Evolutionary conservation across 2,113 vertebrate genomes (phyloP).

Genomic region (Colaptes auratus): DNA sequence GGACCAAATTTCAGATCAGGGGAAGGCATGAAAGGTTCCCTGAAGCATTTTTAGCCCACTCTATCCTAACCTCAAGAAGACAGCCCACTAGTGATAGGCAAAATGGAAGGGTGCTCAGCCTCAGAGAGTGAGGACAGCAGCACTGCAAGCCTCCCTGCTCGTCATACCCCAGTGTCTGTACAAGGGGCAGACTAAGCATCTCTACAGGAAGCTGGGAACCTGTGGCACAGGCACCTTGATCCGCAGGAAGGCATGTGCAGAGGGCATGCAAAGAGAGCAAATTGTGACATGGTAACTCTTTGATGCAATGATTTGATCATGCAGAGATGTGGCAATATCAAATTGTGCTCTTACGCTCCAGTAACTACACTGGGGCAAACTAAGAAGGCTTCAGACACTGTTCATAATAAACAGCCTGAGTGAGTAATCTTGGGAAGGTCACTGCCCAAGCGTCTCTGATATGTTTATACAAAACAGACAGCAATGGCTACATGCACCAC

Average conservation of each 20-base stretch:
- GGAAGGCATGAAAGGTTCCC: background rate
- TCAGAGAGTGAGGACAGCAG: background rate
- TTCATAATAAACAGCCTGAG: background rate
- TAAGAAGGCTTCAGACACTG: background rate
- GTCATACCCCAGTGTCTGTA: accelerated
- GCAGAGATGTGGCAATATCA: background rate
- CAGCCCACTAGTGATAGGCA: background rate
- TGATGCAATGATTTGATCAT: background rate
- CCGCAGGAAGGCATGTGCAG: background rate
- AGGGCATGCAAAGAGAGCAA: background rate
- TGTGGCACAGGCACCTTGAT: background rate
- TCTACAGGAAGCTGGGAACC: background rate
- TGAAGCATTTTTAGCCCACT: background rate
- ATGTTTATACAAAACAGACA: background rate
- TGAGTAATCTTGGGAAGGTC: background rate
- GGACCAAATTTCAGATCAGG: background rate
- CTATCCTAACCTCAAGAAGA: background rate
- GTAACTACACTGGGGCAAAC: background rate
- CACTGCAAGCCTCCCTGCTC: background rate
- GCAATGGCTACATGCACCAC: background rate
- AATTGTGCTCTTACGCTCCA: background rate
- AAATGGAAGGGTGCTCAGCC: background rate
- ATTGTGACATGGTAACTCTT: accelerated
- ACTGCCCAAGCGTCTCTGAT: background rate
- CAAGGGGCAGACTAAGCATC: background rate